phyloP scores from a whole-genome alignment of 2,888 invertebrate species.

The Sympetrum striolatum region DNA sequence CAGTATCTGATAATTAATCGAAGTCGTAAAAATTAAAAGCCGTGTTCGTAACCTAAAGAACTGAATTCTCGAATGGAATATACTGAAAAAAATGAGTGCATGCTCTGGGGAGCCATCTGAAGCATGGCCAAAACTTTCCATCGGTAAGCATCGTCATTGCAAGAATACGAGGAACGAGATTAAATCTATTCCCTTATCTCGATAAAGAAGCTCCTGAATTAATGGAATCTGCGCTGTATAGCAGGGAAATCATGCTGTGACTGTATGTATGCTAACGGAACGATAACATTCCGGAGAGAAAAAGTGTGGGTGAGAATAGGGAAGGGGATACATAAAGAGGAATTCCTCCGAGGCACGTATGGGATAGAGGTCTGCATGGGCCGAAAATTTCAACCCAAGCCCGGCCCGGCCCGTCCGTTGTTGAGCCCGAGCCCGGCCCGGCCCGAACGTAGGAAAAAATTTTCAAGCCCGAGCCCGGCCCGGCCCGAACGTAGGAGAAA shows the following conservation, averaged over 20 bases:
- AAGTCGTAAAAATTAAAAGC: too few species aligned
- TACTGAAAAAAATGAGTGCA: background rate
- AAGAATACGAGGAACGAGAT: background rate
- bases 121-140: background rate
- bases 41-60: too few species aligned
- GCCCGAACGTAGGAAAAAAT: too few species aligned
- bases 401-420: too few species aligned
- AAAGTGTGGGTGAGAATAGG: background rate
- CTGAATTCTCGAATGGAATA: background rate
- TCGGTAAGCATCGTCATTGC: background rate
- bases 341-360: conserved; percentile 17
- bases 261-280: background rate
- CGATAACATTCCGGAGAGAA: background rate
- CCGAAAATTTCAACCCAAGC: too few species aligned
- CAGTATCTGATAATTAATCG: too few species aligned
- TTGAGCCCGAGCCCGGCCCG: too few species aligned
- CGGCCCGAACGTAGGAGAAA: too few species aligned
- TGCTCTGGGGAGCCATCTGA: background rate
- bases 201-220: conserved; percentile 4
- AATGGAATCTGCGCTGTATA: background rate
- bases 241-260: conserved; percentile 11
- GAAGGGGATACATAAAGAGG: background rate
- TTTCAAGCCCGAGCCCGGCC: too few species aligned
- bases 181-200: conserved; percentile 21
- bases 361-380: too few species aligned